Conservation (phyloP, 2,797 vertebrate genomes). For the Falco peregrinus region DNA sequence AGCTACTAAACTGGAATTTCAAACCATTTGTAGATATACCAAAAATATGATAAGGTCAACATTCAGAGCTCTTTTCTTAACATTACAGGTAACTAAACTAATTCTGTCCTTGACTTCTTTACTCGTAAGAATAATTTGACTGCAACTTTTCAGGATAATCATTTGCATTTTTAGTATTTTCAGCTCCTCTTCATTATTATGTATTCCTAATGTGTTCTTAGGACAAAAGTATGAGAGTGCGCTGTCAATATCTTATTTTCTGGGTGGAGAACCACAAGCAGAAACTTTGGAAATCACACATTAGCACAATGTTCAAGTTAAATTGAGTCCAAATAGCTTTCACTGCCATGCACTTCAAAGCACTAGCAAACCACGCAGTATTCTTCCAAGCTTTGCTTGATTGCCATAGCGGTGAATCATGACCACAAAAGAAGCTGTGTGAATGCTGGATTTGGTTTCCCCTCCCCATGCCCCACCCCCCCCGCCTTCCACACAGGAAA, state of each 20-base stretch:
- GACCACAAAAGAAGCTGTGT: slow-evolving; percentile 42
- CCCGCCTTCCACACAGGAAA: slow-evolving; percentile 22
- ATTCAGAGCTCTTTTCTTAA: neutral
- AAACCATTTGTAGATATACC: neutral
- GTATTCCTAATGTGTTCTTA: neutral
- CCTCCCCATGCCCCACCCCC: neutral
- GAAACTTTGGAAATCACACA: slow-evolving; percentile 51
- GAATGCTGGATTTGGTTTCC: neutral
- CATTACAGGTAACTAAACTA: neutral
- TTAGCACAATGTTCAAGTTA: slow-evolving; percentile 26
- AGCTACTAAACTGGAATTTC: neutral
- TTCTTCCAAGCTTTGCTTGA: slow-evolving; percentile 34
- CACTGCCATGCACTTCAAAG: slow-evolving; percentile 50
- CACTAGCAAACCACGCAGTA: neutral
- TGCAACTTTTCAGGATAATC: neutral
- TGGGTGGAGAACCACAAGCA: slow-evolving; percentile 35
- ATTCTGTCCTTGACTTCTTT: neutral
- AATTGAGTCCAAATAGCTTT: slow-evolving; percentile 6
- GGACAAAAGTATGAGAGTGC: neutral
- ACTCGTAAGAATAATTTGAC: neutral
- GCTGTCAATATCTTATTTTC: neutral
- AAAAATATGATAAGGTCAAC: neutral
- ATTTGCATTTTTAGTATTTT: neutral
- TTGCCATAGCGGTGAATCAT: slow-evolving; percentile 55
- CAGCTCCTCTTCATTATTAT: neutral